Evolutionary conservation across 2,888 invertebrate species (phyloP).

Genomic region (Torymus aiolomorphi): DNA sequence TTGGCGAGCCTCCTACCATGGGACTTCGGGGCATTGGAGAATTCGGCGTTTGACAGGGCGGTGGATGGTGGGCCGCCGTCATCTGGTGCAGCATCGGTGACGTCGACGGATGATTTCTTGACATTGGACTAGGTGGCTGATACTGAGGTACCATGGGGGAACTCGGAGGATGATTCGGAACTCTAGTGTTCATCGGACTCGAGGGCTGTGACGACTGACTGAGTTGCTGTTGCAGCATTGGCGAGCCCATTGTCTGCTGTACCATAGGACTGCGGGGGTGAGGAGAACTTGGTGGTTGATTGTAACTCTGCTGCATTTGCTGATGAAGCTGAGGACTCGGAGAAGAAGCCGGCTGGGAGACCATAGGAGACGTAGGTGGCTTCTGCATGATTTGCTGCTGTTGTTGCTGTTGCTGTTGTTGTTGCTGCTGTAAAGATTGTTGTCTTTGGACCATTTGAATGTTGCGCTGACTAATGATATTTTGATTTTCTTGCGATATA

Average conservation of each 20-base stretch:
- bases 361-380: slow-evolving; percentile 75
- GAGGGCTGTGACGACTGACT: slow-evolving; percentile 74
- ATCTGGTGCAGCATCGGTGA: slow-evolving; percentile 77
- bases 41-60: slow-evolving; percentile 73
- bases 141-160: slow-evolving; percentile 73
- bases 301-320: slow-evolving; percentile 72
- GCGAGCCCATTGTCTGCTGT: slow-evolving; percentile 75
- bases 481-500: slow-evolving; percentile 64
- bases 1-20: slow-evolving; percentile 76
- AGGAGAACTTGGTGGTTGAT: slow-evolving; percentile 77
- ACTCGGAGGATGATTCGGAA: slow-evolving; percentile 71
- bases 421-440: slow-evolving; percentile 73
- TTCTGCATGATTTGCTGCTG: slow-evolving; percentile 74
- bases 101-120: slow-evolving; percentile 71
- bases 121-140: slow-evolving; percentile 75
- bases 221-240: slow-evolving; percentile 74
- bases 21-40: slow-evolving; percentile 79
- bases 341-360: slow-evolving; percentile 72
- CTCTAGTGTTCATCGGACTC: slow-evolving; percentile 73
- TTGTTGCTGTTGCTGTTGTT: slow-evolving; percentile 74
- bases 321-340: slow-evolving; percentile 75
- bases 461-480: slow-evolving; percentile 62
- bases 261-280: slow-evolving; percentile 75
- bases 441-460: slow-evolving; percentile 67
- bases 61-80: slow-evolving; percentile 75